These are phyloP conservation scores for Orestias chungarensis DNA, from an alignment of 2,797 vertebrate genomes.

Conservation along the genomic window DNA sequence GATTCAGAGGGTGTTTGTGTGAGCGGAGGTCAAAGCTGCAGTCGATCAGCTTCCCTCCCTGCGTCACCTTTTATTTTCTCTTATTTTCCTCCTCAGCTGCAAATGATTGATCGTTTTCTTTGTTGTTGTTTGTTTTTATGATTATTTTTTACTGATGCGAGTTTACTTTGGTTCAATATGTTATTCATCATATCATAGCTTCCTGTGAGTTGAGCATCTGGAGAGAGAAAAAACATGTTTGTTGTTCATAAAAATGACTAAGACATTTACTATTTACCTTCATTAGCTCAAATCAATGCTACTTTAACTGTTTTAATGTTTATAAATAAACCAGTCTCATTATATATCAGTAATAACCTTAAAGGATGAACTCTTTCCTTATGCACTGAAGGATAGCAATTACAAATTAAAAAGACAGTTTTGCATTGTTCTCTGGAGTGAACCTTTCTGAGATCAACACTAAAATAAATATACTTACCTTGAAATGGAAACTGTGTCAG, in stretches of 20 bases:
- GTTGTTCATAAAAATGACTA: constrained; percentile 6
- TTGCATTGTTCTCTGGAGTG: neutral
- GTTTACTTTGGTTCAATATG: constrained; percentile 28
- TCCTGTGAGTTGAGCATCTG: constrained; percentile 40
- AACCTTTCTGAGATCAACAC: neutral
- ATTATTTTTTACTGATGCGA: constrained; percentile 21
- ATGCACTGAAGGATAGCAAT: neutral
- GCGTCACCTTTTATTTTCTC: constrained; percentile 37
- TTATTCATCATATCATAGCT: constrained; percentile 46
- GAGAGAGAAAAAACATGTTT: constrained; percentile 1
- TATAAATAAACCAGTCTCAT: neutral
- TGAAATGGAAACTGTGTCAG: neutral
- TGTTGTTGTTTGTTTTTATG: no score
- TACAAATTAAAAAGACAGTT: neutral
- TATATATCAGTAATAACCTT: neutral
- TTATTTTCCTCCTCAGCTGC: constrained; percentile 26
- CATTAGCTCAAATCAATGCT: neutral
- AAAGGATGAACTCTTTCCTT: neutral
- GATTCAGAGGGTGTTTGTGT: constrained; percentile 33
- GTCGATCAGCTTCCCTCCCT: constrained; percentile 59
- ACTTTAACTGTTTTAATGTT: neutral
- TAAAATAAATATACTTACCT: neutral
- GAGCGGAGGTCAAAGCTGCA: constrained; percentile 59
- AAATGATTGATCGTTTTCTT: constrained; percentile 55
- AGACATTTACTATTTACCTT: constrained; percentile 2